These are phyloP conservation scores for Crioceris asparagi DNA, from an alignment of 2,888 invertebrate species.

Conservation along the genomic window DNA sequence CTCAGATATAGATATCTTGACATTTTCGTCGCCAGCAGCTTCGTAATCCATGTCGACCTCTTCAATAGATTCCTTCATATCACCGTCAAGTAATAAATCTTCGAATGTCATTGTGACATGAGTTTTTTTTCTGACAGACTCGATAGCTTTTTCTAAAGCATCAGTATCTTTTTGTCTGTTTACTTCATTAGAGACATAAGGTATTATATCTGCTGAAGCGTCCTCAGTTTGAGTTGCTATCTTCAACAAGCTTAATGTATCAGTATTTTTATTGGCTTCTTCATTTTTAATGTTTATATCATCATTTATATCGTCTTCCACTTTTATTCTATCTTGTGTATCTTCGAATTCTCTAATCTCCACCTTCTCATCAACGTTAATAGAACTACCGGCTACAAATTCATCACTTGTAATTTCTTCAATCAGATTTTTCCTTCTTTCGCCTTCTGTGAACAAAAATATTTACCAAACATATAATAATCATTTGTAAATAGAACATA, in stretches of 20 bases:
- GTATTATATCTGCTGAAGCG: too few relatives aligned
- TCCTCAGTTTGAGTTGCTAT: too few relatives aligned
- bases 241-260: too few relatives aligned
- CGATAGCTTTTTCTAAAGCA: too few relatives aligned
- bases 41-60: neutral
- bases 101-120: constrained; percentile 1
- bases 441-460: too few relatives aligned
- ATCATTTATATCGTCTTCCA: neutral
- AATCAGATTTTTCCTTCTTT: constrained; percentile 6
- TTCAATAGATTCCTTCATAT: neutral
- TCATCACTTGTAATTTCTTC: constrained; percentile 15
- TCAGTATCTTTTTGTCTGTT: too few relatives aligned
- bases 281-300: constrained; percentile 1
- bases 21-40: too few relatives aligned
- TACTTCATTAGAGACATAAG: too few relatives aligned
- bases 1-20: too few relatives aligned
- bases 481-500: constrained; percentile 3
- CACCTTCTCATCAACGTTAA: neutral
- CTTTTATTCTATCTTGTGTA: neutral
- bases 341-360: constrained; percentile 1
- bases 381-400: constrained; percentile 8
- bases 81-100: neutral
- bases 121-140: too few relatives aligned
- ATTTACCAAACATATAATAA: too few relatives aligned
- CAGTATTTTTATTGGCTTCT: constrained; percentile 2